These are phyloP conservation scores for Brachypalpus laphriformis DNA, from an alignment of 2,888 invertebrate species.

Conservation along the genomic window DNA sequence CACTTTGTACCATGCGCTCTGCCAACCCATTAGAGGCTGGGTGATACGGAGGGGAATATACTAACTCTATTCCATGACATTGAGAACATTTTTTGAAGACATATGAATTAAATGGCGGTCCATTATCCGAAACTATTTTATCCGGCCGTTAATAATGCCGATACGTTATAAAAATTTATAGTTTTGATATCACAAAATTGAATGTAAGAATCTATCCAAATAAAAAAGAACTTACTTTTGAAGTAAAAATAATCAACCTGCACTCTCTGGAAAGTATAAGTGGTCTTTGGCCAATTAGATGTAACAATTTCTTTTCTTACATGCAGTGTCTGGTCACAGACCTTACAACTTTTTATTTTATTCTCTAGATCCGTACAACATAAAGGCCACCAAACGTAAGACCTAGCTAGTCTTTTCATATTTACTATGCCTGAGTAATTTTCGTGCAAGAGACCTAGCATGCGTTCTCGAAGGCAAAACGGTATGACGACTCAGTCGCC, in stretches of 20 bases:
- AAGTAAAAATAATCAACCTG: constrained; percentile 58
- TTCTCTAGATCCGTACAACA: too few species aligned
- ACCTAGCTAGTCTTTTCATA: too few species aligned
- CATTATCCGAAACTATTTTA: constrained; percentile 68
- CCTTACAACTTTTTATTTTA: constrained; percentile 8
- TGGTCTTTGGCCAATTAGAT: constrained; percentile 17
- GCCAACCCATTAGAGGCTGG: background rate
- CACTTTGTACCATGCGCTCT: constrained; percentile 70
- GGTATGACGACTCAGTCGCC: constrained; percentile 55
- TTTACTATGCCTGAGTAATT: background rate
- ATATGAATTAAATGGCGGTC: constrained; percentile 66
- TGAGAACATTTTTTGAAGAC: constrained; percentile 22
- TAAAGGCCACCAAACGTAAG: too few species aligned
- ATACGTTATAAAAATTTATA: constrained; percentile 65
- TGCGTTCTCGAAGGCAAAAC: constrained; percentile 11
- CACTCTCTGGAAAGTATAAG: constrained; percentile 26
- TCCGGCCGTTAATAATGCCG: too few species aligned
- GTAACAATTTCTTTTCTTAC: constrained; percentile 12
- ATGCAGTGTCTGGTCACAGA: constrained; percentile 20
- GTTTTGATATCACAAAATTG: constrained; percentile 80
- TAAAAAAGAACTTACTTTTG: constrained; percentile 30
- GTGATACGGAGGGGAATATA: background rate
- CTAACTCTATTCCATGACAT: constrained; percentile 28
- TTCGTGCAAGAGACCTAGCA: constrained; percentile 14
- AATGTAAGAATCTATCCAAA: constrained; percentile 79